Base-by-base conservation (phyloP, 2,888 invertebrate species). In the Crocallis elinguaria region DNA sequence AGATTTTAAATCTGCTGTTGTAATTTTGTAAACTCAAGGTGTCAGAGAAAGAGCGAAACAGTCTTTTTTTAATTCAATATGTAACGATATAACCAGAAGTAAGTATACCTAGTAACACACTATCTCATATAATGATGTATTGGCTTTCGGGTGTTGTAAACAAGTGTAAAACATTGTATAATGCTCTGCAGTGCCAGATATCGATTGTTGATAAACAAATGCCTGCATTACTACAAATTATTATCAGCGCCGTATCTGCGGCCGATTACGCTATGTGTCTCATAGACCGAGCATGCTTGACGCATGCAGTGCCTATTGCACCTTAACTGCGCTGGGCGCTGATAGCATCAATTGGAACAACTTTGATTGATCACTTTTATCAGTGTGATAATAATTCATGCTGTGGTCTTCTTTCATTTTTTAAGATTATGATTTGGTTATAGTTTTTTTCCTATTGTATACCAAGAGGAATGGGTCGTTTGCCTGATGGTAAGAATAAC, bases 201-300 rank as follows among this genome's bases (percentile, higher is more conserved):
- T 39, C 7, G 38, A 39, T 37, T 49, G 38, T 49, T 52, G 32
- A 44, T 30, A 36, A 36, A 36, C 46, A 29, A 36, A 43, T 9
- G 12, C 36, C 37, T 45, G 44, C 49, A 46, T 42, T 44, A 55
- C 43, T 29, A 42, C 50, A 13, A 19, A n/a, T n/a, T n/a, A n/a
- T n/a, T n/a, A n/a, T 29, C 13, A 13, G 8, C 2, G 21, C 12
- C 12, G 17, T 44, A 38, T 43, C 50, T 16, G 9, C 8, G n/a
- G 9, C 12, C 25, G 17, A 35, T 39, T 37, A 17, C 36, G 29
- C 0, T 3, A 1, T 5, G 3, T 19, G 3, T 4, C 19, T 4
- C 19, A 3, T 3, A 19, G 19, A 19, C 19, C 19, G 5, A 19
- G 3, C 5, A 19, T 19, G 19, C 19, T 3, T 5, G 19, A 19